These are phyloP conservation scores for Tokudaia tokunoshimensis DNA, from an alignment of 2,797 vertebrate species.

Conservation along the genomic window DNA sequence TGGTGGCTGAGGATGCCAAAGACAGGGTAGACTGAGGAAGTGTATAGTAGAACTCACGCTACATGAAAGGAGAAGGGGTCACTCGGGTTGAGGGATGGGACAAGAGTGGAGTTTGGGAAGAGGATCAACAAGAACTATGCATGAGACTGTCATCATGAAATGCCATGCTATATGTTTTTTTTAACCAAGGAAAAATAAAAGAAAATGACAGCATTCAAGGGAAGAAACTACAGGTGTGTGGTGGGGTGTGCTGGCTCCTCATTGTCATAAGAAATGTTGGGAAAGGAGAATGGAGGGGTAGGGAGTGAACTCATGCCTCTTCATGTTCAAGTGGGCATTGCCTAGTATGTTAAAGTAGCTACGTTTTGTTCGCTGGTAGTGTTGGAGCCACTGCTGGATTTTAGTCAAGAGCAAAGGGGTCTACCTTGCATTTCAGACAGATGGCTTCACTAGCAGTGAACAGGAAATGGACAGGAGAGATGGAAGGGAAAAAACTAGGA, in stretches of 20 bases:
- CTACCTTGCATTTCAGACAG: neutral
- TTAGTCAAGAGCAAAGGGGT: neutral
- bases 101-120: no score
- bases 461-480: neutral
- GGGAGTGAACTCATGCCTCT: neutral
- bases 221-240: neutral
- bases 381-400: neutral
- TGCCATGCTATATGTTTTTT: neutral
- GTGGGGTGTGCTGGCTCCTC: neutral
- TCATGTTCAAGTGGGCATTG: neutral
- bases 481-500: neutral
- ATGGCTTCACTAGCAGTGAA: neutral
- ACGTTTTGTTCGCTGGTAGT: neutral
- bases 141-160: neutral
- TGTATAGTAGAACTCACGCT: neutral
- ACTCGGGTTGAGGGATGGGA: neutral
- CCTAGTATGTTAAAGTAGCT: neutral
- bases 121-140: no score
- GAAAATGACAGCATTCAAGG: neutral
- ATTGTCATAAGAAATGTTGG: neutral
- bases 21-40: neutral
- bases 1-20: neutral
- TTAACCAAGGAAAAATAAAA: neutral
- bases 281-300: neutral
- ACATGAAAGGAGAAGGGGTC: neutral